Base-by-base conservation (phyloP, 2,888 invertebrate species). In the Cosmopolites sordidus region DNA sequence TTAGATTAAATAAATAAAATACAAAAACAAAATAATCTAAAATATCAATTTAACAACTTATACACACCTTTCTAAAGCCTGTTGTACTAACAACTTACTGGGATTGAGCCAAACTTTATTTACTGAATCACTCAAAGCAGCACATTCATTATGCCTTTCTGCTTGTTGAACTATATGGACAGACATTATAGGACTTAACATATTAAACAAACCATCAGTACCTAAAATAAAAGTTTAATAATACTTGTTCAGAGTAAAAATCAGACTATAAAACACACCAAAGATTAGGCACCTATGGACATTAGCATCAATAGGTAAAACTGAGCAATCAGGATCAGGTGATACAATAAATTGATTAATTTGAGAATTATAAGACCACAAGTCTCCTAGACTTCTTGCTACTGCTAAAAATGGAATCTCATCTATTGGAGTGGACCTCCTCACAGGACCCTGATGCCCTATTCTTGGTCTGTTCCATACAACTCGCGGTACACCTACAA, bases 121-220 rank as follows among this genome's bases (percentile, higher is more conserved):
- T 11, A 63, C 77, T 11, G 66, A 64, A 40, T 73, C 77, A 70
- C 75, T 61, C 1, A 82, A 74, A 1, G 81, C 71, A 0, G 80
- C 80, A 9, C 81, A 82, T 65, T 90, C 89, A 68, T 92, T 92
- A 63, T 88, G 86, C 29, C 79, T 77, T 71, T 92, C 92, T 0
- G 89, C 88, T 39, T 85, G 83, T 16, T 88, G 87, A 1, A 95
- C 93, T 56, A 91, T 81, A 49, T 84, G 82, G 4, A 95, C 92
- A 0, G 95, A 90, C 60, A 86, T 84, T 62, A 87, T 83, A 0
- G 94, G 82, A 1, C 85, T 84, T 58, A 98, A 76, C 83, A 98
- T 94, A 75, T 99, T 98, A 89, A 94, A 98, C 29, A 98, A 76
- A 0, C 98, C 98, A 74, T 99, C 98, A 0, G 96, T 95, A 48